Evolutionary conservation across 2,797 vertebrate species (phyloP).

Genomic region (Lagorchestes hirsutus): DNA sequence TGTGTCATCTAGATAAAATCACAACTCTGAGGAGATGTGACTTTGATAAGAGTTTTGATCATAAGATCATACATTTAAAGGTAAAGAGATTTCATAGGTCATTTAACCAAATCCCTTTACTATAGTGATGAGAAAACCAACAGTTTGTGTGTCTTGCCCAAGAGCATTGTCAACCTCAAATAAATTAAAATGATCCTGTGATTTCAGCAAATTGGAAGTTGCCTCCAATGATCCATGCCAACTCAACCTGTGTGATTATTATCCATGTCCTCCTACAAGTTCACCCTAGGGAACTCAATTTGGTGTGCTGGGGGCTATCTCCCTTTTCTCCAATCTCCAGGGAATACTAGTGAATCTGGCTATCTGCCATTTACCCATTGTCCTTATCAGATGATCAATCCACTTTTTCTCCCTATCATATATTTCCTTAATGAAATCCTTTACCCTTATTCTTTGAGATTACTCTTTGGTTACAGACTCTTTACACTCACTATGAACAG

Average conservation of each 20-base stretch:
- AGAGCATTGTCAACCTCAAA: neutral
- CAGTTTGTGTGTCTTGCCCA: neutral
- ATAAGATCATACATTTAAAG: too few relatives aligned
- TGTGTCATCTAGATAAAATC: too few relatives aligned
- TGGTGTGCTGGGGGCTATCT: neutral
- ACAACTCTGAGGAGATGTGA: too few relatives aligned
- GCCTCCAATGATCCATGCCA: neutral
- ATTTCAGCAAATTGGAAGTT: neutral
- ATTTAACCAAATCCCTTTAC: too few relatives aligned
- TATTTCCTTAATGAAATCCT: neutral
- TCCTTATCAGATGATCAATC: too few relatives aligned
- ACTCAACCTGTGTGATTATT: neutral
- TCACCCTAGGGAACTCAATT: neutral
- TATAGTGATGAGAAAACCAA: neutral
- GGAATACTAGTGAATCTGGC: neutral
- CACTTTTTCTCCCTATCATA: too few relatives aligned
- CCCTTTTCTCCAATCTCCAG: neutral
- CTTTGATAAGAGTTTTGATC: too few relatives aligned
- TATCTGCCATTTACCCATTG: neutral
- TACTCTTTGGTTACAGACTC: too few relatives aligned
- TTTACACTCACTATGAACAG: too few relatives aligned
- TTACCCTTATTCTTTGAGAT: too few relatives aligned
- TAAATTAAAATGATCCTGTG: neutral
- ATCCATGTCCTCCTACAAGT: neutral
- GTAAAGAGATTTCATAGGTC: too few relatives aligned